phyloP scores from a whole-genome alignment of 2,888 invertebrate species.

The Acleris laterana region DNA sequence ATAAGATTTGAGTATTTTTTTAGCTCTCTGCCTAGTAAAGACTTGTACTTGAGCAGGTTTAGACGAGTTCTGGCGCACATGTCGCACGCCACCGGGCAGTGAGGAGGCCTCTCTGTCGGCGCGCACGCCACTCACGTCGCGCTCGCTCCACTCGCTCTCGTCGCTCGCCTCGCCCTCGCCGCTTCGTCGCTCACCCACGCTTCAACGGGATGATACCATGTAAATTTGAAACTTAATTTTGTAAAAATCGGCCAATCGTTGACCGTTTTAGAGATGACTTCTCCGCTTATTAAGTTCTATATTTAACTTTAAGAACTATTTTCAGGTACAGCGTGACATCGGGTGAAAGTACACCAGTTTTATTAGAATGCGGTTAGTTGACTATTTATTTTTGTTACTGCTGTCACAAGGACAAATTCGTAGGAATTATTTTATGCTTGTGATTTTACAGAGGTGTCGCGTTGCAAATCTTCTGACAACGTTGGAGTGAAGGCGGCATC shows the following conservation, averaged over 20 bases:
- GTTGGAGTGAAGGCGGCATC: slow-evolving; percentile 64
- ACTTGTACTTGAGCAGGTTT: slow-evolving; percentile 53
- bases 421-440: background rate
- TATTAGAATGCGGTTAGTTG: slow-evolving; percentile 77
- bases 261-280: too few species aligned
- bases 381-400: too few species aligned
- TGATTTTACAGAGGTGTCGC: slow-evolving; percentile 68
- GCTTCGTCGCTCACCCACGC: slow-evolving; percentile 66
- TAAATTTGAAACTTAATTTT: slow-evolving; percentile 36
- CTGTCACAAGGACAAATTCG: too few species aligned
- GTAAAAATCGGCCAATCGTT: too few species aligned
- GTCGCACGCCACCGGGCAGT: slow-evolving; percentile 80
- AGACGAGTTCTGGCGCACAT: slow-evolving; percentile 80
- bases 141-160: slow-evolving; percentile 78
- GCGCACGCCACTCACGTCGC: slow-evolving; percentile 76
- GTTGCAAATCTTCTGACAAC: slow-evolving; percentile 79
- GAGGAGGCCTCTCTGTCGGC: slow-evolving; percentile 75
- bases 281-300: background rate
- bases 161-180: slow-evolving; percentile 65
- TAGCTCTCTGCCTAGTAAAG: too few species aligned
- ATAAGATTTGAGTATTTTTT: too few species aligned
- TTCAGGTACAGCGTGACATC: slow-evolving; percentile 81
- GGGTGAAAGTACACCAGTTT: slow-evolving; percentile 80
- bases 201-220: slow-evolving; percentile 75
- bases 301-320: background rate